Percentiles rank a stretch among this genome's conserved stretches.
Evolutionary conservation across 2,888 invertebrate species (phyloP).

Genomic region (Clusia tigrina): DNA sequence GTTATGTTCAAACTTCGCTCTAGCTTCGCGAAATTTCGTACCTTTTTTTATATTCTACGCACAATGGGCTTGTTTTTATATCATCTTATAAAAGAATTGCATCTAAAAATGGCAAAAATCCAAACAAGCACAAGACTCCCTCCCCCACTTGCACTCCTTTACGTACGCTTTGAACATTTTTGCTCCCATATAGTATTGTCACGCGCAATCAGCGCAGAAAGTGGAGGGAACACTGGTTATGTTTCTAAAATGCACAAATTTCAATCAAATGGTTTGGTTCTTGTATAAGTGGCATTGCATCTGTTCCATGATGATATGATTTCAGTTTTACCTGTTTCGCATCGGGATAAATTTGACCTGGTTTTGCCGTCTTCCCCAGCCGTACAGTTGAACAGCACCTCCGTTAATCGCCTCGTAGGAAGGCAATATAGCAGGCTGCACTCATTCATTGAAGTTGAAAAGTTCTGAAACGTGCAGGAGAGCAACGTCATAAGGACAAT

Average conservation of each 20-base stretch:
- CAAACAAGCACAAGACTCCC: too few relatives aligned
- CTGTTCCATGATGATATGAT: constrained; percentile 44
- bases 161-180: too few relatives aligned
- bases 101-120: too few relatives aligned
- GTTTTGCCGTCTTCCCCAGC: constrained; percentile 64
- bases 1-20: too few relatives aligned
- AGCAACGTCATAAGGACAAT: constrained; percentile 68
- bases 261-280: constrained; percentile 44
- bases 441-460: constrained; percentile 52
- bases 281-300: constrained; percentile 47
- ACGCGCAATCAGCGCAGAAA: too few relatives aligned
- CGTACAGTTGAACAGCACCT: constrained; percentile 59
- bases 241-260: constrained; percentile 66
- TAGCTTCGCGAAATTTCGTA: too few relatives aligned
- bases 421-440: constrained; percentile 62
- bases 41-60: too few relatives aligned
- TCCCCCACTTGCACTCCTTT: too few relatives aligned
- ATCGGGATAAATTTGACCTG: constrained; percentile 43
- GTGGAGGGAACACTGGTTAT: constrained; percentile 58
- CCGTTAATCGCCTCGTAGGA: constrained; percentile 42
- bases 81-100: too few relatives aligned
- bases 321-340: constrained; percentile 52
- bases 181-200: too few relatives aligned
- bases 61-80: too few relatives aligned
- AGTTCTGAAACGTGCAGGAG: constrained; percentile 59